These are phyloP conservation scores for Phalanger gymnotis DNA, from an alignment of 2,797 vertebrate genomes.

Conservation along the genomic window DNA sequence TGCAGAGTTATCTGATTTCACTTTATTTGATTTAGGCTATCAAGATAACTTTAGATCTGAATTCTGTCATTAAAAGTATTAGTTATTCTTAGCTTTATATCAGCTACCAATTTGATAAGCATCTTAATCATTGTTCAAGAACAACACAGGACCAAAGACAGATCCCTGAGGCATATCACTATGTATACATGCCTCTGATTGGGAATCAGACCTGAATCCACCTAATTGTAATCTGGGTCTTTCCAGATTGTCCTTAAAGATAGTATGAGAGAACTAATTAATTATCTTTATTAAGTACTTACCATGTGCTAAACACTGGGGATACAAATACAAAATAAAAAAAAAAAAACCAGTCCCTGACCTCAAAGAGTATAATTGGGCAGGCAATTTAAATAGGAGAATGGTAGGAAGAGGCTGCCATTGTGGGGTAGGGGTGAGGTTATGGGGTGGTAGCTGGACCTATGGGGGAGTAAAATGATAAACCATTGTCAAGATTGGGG, in stretches of 20 bases:
- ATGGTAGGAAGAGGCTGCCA: background rate
- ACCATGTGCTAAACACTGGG: background rate
- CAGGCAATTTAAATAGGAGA: background rate
- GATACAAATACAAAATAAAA: background rate
- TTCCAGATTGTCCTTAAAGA: background rate
- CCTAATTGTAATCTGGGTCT: background rate
- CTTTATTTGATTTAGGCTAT: background rate
- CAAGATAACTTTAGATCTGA: background rate
- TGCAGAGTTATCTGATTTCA: background rate
- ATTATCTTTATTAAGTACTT: background rate
- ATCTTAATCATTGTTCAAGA: background rate
- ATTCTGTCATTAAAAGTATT: background rate
- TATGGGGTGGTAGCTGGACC: background rate
- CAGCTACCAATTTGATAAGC: background rate
- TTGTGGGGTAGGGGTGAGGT: background rate
- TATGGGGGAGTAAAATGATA: background rate
- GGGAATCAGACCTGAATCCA: background rate
- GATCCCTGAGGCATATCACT: background rate
- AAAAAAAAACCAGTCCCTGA: background rate
- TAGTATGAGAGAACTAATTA: background rate
- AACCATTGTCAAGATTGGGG: background rate
- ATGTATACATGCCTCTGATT: background rate
- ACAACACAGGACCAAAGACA: background rate
- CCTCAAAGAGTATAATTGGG: background rate
- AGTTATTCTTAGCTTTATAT: background rate